A percentile compares a stretch with the other conserved stretches of the same genome.
phyloP scores from a whole-genome alignment of 2,113 vertebrate genomes.

The Capreolus pygargus region DNA sequence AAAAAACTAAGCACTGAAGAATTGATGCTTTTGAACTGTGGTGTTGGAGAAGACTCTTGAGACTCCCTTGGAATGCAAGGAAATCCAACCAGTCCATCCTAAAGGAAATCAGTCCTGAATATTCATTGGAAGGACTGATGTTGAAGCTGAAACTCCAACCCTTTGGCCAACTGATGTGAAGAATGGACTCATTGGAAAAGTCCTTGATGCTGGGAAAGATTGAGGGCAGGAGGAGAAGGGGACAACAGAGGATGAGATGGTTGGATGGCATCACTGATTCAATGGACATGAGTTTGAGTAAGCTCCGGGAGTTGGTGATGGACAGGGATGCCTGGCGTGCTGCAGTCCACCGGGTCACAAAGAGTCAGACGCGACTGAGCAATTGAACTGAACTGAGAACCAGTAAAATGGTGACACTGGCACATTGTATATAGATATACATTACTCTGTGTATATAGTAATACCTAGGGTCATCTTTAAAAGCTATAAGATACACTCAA shows the following conservation, averaged over 20 bases:
- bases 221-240: background rate
- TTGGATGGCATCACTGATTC: background rate
- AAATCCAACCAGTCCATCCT: background rate
- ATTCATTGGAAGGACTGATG: background rate
- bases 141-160: background rate
- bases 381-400: background rate
- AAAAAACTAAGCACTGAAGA: background rate
- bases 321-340: background rate
- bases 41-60: background rate
- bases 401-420: background rate
- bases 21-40: background rate
- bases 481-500: background rate
- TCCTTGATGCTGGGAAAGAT: fast-evolving
- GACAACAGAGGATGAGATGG: background rate
- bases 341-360: background rate
- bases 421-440: background rate
- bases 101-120: background rate
- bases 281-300: background rate
- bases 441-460: background rate
- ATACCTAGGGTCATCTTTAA: background rate
- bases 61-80: background rate
- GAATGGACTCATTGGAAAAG: background rate
- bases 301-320: background rate
- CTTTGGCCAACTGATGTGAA: background rate
- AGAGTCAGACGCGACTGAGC: fast-evolving